Percentiles rank a stretch among this genome's conserved stretches.
Evolutionary conservation across 2,797 vertebrate species (phyloP).

Genomic region (Gobionotothen gibberifrons): DNA sequence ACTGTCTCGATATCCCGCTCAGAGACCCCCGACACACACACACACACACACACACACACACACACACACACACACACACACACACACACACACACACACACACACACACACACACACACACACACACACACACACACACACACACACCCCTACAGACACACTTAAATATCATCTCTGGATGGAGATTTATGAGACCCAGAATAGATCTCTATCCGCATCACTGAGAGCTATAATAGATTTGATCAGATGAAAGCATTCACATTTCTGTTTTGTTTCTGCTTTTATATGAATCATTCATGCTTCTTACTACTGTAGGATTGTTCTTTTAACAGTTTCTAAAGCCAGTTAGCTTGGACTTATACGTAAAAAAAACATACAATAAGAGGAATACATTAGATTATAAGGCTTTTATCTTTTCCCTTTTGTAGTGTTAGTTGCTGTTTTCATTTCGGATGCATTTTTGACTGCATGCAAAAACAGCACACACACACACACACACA

Average conservation of each 20-base stretch:
- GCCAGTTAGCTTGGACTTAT: too few species aligned
- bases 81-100: conserved; percentile 6
- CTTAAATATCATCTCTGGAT: neutral
- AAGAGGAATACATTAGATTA: neutral
- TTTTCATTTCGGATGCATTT: conserved; percentile 9
- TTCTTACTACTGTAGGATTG: neutral
- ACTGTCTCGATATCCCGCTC: conserved; percentile 33
- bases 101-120: neutral
- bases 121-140: conserved; percentile 4
- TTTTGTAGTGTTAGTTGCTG: neutral
- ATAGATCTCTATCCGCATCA: neutral
- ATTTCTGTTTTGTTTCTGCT: neutral
- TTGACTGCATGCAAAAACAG: conserved; percentile 13
- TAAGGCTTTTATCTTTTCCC: neutral
- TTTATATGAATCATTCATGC: neutral
- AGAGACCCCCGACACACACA: neutral
- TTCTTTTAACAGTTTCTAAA: neutral
- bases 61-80: neutral
- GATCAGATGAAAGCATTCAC: neutral
- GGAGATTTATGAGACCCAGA: conserved; percentile 21
- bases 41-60: conserved; percentile 9
- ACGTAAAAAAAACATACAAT: neutral
- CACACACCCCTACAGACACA: neutral
- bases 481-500: too few species aligned
- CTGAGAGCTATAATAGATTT: neutral